Evolutionary conservation across 2,888 invertebrate species (phyloP), one percentile per base, ranked within the genome.

Genomic region (Cerastoderma edule): DNA sequence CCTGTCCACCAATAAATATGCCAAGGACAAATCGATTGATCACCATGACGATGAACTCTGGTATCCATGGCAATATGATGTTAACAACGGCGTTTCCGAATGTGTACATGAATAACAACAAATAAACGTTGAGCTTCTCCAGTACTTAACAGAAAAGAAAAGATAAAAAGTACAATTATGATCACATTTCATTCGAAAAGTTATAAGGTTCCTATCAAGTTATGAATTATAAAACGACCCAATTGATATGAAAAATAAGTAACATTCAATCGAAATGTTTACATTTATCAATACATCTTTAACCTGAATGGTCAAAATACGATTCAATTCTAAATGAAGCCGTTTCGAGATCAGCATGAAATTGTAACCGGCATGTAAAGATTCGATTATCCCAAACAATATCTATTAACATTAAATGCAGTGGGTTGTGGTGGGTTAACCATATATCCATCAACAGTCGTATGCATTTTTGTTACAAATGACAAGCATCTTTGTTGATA

Each of bases 31-130:
- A 78, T 48, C 90, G 85, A 44, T 88, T 82, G 2, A 84, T 69
- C 67, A 88, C 75, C 74, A 92, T 87, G 10, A 85, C 60, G 50
- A 81, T 72, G 30, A 91, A 75, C 8, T 83, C 80, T 19, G 79
- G 75, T 72, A 91, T 89, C 91, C 92, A 92, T 33, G 93, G 92
- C 24, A 89, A 88, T 19, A 88, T 73, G 8, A 87, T 87, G 2
- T 92, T 89, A 33, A 88, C 87, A 8, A 92, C 76, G 8, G 90
- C 89, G 28, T 88, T 87, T 30, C 88, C 86, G 27, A 92, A 71
- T 35, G 92, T 83, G 33, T 88, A 88, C 16, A 91, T 65, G 48
- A 90, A 89, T 16, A 93, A 83, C 33, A 92, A 80, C 63, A 91
- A 88, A n/a, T 89, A 83, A 65, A 90, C 89, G 67, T 87, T 85